A percentile compares a stretch with the other conserved stretches of the same genome.
These are phyloP conservation scores for Chrysina gloriosa DNA, from an alignment of 2,888 invertebrate species.

Conservation along the genomic window DNA sequence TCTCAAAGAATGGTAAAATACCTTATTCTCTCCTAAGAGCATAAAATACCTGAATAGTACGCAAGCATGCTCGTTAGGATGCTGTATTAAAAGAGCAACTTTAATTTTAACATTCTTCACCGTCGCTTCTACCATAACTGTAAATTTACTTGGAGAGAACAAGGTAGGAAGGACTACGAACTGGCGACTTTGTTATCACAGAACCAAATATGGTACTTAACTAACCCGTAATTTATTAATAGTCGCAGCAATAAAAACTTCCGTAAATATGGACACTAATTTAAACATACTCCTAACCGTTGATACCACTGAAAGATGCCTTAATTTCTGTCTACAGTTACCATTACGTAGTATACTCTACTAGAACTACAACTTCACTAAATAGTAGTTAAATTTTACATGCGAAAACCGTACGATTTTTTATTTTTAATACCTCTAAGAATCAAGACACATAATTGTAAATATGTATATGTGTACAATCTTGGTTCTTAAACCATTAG, in stretches of 20 bases:
- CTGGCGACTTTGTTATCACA: neutral
- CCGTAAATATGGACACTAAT: neutral
- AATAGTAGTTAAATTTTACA: too few species aligned
- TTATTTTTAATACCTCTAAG: too few species aligned
- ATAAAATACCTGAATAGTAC: constrained; percentile 9
- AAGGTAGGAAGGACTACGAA: neutral
- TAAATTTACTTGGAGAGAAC: neutral
- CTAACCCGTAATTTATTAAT: neutral
- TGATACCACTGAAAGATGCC: too few species aligned
- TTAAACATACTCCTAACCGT: too few species aligned
- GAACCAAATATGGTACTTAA: neutral
- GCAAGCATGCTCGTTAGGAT: constrained; percentile 14
- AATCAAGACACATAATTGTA: too few species aligned
- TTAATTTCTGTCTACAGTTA: too few species aligned
- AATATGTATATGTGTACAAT: too few species aligned
- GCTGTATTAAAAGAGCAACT: constrained; percentile 6
- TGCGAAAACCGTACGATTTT: too few species aligned
- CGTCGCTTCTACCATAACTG: neutral
- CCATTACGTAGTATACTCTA: too few species aligned
- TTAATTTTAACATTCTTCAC: constrained; percentile 13
- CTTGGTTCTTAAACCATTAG: too few species aligned
- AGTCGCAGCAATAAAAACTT: neutral
- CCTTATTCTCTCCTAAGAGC: constrained; percentile 4
- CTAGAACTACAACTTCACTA: too few species aligned
- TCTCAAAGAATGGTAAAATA: constrained; percentile 23